These are phyloP conservation scores for Madoqua kirkii DNA, from an alignment of 2,113 vertebrate genomes.

Conservation along the genomic window DNA sequence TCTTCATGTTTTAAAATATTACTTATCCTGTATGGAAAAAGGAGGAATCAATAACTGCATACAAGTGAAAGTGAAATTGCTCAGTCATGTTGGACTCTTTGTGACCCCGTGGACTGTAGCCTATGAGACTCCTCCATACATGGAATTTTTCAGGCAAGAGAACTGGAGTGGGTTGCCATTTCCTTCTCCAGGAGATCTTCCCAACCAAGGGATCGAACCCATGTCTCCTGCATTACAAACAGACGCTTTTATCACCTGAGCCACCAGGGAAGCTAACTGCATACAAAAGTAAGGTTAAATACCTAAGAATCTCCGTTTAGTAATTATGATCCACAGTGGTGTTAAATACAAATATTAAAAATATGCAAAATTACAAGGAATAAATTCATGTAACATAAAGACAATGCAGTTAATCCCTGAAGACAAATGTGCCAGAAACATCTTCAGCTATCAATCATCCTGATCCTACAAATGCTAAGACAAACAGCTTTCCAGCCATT, in stretches of 20 bases:
- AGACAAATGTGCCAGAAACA: neutral
- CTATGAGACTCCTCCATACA: no score
- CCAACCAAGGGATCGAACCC: no score
- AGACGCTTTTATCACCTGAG: no score
- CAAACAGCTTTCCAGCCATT: neutral
- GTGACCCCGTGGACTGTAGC: no score
- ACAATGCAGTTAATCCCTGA: neutral
- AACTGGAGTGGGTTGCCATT: no score
- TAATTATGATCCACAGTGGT: neutral
- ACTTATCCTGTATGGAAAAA: neutral
- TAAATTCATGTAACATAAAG: neutral
- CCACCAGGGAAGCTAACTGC: neutral
- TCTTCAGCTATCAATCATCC: neutral
- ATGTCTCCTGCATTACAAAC: no score
- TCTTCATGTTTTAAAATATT: neutral
- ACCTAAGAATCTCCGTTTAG: neutral
- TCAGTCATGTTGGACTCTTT: no score
- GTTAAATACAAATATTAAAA: slow-evolving; percentile 5
- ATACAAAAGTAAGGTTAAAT: neutral
- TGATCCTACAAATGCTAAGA: neutral
- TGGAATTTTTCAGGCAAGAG: no score
- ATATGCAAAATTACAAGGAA: neutral
- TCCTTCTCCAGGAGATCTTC: no score
- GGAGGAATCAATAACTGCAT: neutral
- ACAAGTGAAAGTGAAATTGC: neutral